Evolutionary conservation across 2,797 vertebrate species (phyloP).

Genomic region (Myotis vivesi): DNA sequence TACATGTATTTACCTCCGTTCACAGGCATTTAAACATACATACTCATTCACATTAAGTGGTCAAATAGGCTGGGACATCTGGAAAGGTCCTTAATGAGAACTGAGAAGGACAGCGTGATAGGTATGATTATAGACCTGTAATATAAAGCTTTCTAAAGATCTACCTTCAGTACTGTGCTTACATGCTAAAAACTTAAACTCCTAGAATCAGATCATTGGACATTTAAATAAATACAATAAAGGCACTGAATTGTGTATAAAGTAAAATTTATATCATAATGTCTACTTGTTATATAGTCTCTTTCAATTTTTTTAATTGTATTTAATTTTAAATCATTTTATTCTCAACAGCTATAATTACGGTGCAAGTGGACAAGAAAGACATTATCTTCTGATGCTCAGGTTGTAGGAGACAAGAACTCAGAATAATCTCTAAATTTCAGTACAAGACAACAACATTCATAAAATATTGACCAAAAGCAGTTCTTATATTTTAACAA

Average conservation of each 20-base stretch:
- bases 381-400: neutral
- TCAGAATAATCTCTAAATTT: neutral
- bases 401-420: neutral
- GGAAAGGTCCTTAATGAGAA: neutral
- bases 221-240: constrained; percentile 3
- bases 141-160: neutral
- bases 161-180: neutral
- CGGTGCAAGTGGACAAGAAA: neutral
- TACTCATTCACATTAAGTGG: neutral
- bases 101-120: neutral
- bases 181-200: neutral
- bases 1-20: neutral
- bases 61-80: neutral
- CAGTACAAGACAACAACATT: neutral
- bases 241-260: neutral
- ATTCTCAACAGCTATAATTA: neutral
- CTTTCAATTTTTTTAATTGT: neutral
- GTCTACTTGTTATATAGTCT: neutral
- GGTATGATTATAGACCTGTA: neutral
- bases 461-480: constrained; percentile 21
- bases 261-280: neutral
- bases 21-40: neutral
- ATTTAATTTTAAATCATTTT: constrained; percentile 36
- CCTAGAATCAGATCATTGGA: neutral
- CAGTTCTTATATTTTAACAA: constrained; percentile 22